Percentiles rank a stretch among this genome's conserved stretches.
Evolutionary conservation across 2,797 vertebrate genomes (phyloP).

Genomic region (Iguana delicatissima): DNA sequence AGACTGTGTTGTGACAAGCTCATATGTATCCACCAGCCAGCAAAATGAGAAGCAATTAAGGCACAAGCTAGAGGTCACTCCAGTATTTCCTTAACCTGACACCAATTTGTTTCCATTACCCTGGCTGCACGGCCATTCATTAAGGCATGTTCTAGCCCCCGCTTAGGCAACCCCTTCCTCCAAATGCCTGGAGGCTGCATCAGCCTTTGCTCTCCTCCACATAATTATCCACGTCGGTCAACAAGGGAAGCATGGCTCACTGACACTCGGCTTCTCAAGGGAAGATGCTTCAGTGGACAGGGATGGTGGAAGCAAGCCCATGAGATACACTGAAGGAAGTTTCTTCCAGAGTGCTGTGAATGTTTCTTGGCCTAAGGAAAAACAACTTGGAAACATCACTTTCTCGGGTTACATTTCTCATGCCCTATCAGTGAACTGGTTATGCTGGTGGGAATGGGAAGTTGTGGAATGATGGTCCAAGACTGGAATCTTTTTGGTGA

Average conservation of each 20-base stretch:
- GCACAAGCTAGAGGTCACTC: neutral
- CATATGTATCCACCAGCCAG: neutral
- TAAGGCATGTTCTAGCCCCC: neutral
- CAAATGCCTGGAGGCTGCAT: neutral
- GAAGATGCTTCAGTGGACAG: neutral
- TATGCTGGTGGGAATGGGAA: neutral
- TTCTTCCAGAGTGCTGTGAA: neutral
- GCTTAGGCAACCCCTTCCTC: neutral
- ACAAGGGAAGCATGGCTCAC: neutral
- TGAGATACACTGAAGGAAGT: neutral
- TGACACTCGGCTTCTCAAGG: neutral
- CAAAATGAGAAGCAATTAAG: conserved; percentile 31
- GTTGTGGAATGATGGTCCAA: neutral
- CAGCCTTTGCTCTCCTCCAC: neutral
- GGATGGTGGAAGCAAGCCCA: neutral
- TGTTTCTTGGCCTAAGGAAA: neutral
- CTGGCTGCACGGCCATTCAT: neutral
- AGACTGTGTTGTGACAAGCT: neutral
- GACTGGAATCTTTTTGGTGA: too few species aligned
- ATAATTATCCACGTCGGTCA: neutral
- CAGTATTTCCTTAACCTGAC: conserved; percentile 30
- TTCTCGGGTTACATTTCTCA: neutral
- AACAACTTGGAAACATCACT: neutral
- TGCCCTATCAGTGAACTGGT: neutral
- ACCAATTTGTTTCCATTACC: conserved; percentile 36